phyloP scores from a whole-genome alignment of 1,140 invertebrate genomes.

The Pogonomyrmex barbatus region DNA sequence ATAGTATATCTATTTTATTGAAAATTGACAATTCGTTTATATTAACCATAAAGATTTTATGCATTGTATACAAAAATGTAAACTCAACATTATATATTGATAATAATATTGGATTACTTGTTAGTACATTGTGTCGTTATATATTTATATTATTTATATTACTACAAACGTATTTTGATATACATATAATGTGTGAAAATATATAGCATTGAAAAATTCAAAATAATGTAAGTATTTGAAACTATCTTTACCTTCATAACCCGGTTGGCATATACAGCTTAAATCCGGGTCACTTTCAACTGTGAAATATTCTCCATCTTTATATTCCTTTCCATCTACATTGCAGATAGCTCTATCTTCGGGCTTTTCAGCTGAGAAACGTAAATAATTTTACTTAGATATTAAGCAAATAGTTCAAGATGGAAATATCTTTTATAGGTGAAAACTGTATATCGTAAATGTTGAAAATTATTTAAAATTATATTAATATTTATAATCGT shows the following conservation, averaged over 20 bases:
- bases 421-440: neutral
- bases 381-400: neutral
- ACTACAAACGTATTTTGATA: neutral
- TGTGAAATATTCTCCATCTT: conserved; percentile 73
- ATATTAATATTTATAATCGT: conserved; percentile 2
- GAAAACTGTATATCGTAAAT: neutral
- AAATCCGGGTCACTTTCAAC: conserved; percentile 45
- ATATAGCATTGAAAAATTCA: conserved; percentile 1
- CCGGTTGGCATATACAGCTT: conserved; percentile 69
- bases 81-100: conserved; percentile 1
- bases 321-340: conserved; percentile 76
- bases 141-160: neutral
- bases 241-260: conserved; percentile 71
- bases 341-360: conserved; percentile 67
- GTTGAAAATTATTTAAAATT: neutral
- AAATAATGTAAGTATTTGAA: neutral
- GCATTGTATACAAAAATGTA: neutral
- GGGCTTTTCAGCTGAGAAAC: conserved; percentile 38
- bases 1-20: neutral
- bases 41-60: neutral
- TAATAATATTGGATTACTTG: neutral
- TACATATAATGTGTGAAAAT: neutral
- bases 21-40: conserved; percentile 11
- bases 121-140: neutral
- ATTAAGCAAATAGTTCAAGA: neutral